These are phyloP conservation scores for Martes flavigula DNA, from an alignment of 2,797 vertebrate genomes.

Conservation along the genomic window DNA sequence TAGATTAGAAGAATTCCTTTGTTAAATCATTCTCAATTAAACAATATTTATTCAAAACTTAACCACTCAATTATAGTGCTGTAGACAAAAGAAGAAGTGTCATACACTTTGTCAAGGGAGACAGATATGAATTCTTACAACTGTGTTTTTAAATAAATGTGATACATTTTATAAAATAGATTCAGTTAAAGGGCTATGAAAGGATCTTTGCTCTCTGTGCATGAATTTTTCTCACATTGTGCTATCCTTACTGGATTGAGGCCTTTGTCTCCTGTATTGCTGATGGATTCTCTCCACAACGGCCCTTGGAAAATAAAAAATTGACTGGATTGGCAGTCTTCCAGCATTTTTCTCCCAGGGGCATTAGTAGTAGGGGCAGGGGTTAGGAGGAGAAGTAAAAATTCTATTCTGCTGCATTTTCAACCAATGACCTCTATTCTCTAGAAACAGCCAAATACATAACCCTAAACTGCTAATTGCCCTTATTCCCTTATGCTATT, in stretches of 20 bases:
- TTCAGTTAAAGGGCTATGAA: not conserved
- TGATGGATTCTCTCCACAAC: not conserved
- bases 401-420: slow-evolving; percentile 1
- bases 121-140: not conserved
- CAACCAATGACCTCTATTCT: slow-evolving; percentile 43
- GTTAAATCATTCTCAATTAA: not conserved
- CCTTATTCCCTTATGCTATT: slow-evolving; percentile 24
- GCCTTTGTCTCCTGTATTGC: not conserved
- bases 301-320: slow-evolving; percentile 9
- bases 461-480: not conserved
- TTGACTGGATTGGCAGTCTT: not conserved
- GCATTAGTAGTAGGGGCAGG: not conserved
- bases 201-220: not conserved
- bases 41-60: not conserved
- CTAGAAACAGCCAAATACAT: not conserved
- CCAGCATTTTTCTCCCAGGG: not conserved
- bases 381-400: not conserved
- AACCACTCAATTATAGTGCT: not conserved
- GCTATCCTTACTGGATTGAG: not conserved
- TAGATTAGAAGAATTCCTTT: not conserved
- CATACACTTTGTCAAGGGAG: not conserved
- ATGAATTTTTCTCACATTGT: slow-evolving; percentile 17
- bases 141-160: not conserved
- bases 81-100: not conserved
- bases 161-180: not conserved